Conservation (phyloP, 1,140 invertebrate genomes). For the Neodiprion virginianus region DNA sequence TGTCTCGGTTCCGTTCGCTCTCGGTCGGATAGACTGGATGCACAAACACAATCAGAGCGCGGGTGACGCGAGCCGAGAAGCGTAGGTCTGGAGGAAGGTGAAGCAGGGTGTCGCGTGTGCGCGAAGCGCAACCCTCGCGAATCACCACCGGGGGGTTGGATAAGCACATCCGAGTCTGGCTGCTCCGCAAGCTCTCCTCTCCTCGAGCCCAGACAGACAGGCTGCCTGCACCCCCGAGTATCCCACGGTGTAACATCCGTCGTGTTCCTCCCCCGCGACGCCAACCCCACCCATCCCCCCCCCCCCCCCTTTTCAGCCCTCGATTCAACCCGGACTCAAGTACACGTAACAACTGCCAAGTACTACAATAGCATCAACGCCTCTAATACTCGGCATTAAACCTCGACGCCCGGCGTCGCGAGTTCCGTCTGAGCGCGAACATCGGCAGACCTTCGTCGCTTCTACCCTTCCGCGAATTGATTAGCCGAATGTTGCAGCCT, state of each 20-base stretch:
- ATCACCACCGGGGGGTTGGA: conserved; percentile 18
- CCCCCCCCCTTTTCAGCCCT: neutral
- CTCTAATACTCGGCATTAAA: conserved; percentile 50
- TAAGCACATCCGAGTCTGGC: conserved; percentile 32
- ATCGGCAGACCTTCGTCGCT: too few relatives aligned
- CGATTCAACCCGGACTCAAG: neutral
- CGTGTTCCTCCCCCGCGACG: conserved; percentile 24
- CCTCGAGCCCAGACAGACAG: conserved; percentile 38
- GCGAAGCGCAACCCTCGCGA: neutral
- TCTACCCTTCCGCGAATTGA: too few relatives aligned
- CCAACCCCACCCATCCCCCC: neutral
- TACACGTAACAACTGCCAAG: conserved; percentile 48
- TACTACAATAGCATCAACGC: conserved; percentile 50
- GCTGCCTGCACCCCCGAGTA: conserved; percentile 12
- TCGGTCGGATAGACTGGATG: neutral
- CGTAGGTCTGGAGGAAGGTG: neutral
- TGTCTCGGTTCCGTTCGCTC: neutral
- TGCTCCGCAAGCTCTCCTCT: conserved; percentile 7
- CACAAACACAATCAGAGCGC: conserved; percentile 8
- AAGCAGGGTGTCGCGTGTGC: neutral
- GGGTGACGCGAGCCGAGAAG: neutral
- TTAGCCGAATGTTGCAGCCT: too few relatives aligned
- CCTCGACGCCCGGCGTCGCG: conserved; percentile 37
- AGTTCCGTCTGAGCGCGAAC: conserved; percentile 13
- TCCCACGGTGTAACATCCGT: conserved; percentile 24